Evolutionary conservation across 2,888 invertebrate species (phyloP), one percentile per base, ranked within the genome.

Genomic region (Agapostemon virescens): DNA sequence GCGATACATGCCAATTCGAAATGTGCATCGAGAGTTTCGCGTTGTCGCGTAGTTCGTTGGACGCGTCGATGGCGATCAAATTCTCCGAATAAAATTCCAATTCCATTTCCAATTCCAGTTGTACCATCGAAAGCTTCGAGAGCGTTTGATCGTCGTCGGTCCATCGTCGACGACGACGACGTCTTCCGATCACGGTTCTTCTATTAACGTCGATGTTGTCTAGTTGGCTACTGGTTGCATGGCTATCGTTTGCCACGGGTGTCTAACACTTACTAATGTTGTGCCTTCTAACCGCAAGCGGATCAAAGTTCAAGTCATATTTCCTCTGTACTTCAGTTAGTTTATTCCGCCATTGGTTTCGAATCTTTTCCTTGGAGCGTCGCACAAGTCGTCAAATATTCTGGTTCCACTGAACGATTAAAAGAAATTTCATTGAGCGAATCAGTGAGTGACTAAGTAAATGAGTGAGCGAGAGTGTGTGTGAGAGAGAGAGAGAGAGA

Each of bases 141-240:
- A 42, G 42, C 33, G 17, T 69, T 49, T 58, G n/a, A 55, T 69
- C 71, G 71, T 40, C 55, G 52, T 69, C 36, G 23, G 42, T 17
- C 9, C 49, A 11, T n/a, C n/a, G n/a, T 49, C 49, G 36, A 26
- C 45, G 45, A 2, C n/a, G n/a, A n/a, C n/a, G n/a, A n/a, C n/a
- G n/a, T n/a, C n/a, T 69, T 69, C 64, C 40, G 9, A 52, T 63
- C 36, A 80, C 20, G 67, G 42, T 81, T 80, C 55, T 23, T 42
- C 52, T 61, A 73, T 52, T 74, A n/a, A 70, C 20, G 49, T 74
- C 68, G 67, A 58, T 81, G 77, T 82, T 81, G 68, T 85, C 70
- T 82, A 81, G 84, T 86, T 82, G 78, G 83, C 84, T 84, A 83
- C 80, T 84, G 77, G 84, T 85, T 87, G 88, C 87, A 89, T 88